phyloP scores from a whole-genome alignment of 1,140 invertebrate species.

The Aphaenogaster ashmeadi region DNA sequence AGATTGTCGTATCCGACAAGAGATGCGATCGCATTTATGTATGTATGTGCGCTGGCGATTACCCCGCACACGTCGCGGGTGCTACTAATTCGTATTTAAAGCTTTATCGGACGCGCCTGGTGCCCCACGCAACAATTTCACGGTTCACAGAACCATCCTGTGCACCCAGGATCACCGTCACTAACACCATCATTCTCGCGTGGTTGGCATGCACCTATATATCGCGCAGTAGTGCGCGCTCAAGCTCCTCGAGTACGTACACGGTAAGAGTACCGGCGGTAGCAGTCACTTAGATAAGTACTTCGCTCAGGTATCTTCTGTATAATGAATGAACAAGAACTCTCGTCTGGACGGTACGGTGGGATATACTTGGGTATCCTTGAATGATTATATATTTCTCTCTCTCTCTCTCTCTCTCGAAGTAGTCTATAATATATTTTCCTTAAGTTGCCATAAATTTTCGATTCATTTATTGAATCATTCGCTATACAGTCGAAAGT shows the following conservation, averaged over 20 bases:
- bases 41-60: constrained; percentile 2
- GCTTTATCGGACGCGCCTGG: constrained; percentile 82
- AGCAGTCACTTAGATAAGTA: constrained; percentile 63
- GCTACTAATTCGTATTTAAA: constrained; percentile 86
- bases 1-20: constrained; percentile 12
- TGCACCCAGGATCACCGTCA: constrained; percentile 25
- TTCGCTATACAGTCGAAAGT: neutral
- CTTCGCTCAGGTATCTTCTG: constrained; percentile 27
- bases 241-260: constrained; percentile 45
- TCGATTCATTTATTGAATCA: neutral
- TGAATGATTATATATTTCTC: constrained; percentile 13
- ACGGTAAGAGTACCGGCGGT: constrained; percentile 12
- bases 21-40: neutral
- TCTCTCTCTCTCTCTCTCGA: neutral
- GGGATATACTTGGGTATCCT: neutral
- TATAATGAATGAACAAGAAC: constrained; percentile 55
- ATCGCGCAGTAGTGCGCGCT: constrained; percentile 65
- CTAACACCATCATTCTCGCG: constrained; percentile 16
- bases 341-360: constrained; percentile 21
- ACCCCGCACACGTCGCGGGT: constrained; percentile 69
- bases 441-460: neutral
- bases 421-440: neutral
- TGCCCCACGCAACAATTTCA: constrained; percentile 84
- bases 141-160: constrained; percentile 80
- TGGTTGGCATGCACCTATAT: constrained; percentile 58